These are phyloP conservation scores for Panulirus ornatus DNA, from an alignment of 1,140 invertebrate genomes.

Conservation along the genomic window DNA sequence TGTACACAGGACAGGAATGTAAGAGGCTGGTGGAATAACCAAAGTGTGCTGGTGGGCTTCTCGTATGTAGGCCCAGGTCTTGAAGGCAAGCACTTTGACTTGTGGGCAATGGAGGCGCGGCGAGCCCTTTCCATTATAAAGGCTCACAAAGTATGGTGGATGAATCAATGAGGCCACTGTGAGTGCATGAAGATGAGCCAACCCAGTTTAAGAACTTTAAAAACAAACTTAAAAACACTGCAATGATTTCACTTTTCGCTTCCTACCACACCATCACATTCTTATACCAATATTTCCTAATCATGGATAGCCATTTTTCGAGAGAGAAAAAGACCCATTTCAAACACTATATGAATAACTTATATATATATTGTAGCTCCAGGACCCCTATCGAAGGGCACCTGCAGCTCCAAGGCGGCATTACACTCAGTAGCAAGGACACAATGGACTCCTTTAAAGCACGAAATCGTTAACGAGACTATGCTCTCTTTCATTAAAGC, in stretches of 20 bases:
- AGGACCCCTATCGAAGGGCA: no score
- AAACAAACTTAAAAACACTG: background rate
- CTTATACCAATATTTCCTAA: background rate
- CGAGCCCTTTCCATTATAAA: background rate
- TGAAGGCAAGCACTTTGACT: background rate
- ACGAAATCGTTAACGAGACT: no score
- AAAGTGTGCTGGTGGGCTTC: background rate
- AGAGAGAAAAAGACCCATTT: no score
- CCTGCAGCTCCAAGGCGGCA: no score
- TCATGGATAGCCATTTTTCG: background rate
- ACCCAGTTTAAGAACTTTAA: conserved; percentile 10
- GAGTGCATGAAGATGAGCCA: conserved; percentile 12
- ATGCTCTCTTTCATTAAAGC: no score
- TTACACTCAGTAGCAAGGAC: no score
- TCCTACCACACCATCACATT: background rate
- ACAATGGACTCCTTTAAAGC: no score
- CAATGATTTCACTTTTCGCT: background rate
- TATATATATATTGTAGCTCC: no score
- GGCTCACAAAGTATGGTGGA: conserved; percentile 25
- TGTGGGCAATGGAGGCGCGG: background rate
- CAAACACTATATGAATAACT: no score
- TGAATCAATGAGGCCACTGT: background rate
- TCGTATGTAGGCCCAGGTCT: background rate
- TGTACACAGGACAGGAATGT: conserved; percentile 52
- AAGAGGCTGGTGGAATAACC: conserved; percentile 32